Conservation (phyloP, 2,888 invertebrate genomes). For the Drosophila emarginata region DNA sequence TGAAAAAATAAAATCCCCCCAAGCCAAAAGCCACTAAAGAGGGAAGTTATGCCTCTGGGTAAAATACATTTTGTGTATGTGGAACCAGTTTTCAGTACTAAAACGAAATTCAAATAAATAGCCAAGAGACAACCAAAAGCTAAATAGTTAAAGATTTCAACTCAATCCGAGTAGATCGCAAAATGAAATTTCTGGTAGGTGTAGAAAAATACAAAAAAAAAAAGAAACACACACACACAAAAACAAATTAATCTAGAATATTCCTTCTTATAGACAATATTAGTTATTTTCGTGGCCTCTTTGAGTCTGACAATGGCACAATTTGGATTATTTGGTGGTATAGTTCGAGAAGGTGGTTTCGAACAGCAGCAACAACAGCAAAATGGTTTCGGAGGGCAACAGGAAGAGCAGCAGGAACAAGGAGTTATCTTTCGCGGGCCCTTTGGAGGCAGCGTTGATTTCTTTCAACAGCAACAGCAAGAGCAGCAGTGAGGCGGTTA, state of each 20-base stretch:
- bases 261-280: neutral
- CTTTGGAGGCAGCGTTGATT: constrained; percentile 32
- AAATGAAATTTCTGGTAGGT: constrained; percentile 9
- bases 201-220: too few species aligned
- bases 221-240: too few species aligned
- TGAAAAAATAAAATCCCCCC: constrained; percentile 28
- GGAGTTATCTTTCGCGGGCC: constrained; percentile 33
- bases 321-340: constrained; percentile 24
- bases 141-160: constrained; percentile 13
- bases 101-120: constrained; percentile 30
- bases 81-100: constrained; percentile 35
- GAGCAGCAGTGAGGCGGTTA: constrained; percentile 18
- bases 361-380: constrained; percentile 31
- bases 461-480: constrained; percentile 37
- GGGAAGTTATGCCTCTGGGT: constrained; percentile 21
- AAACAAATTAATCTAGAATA: neutral
- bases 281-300: constrained; percentile 21
- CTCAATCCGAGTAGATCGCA: constrained; percentile 2
- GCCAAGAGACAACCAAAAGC: neutral
- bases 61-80: too few species aligned
- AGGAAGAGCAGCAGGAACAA: constrained; percentile 34
- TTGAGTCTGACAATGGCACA: constrained; percentile 24
- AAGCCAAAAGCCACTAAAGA: constrained; percentile 1
- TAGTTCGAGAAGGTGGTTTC: constrained; percentile 22
- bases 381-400: constrained; percentile 31